A percentile compares a stretch with the other conserved stretches of the same genome.
Evolutionary conservation across 2,888 invertebrate genomes (phyloP).

Genomic region (Thera obeliscata): DNA sequence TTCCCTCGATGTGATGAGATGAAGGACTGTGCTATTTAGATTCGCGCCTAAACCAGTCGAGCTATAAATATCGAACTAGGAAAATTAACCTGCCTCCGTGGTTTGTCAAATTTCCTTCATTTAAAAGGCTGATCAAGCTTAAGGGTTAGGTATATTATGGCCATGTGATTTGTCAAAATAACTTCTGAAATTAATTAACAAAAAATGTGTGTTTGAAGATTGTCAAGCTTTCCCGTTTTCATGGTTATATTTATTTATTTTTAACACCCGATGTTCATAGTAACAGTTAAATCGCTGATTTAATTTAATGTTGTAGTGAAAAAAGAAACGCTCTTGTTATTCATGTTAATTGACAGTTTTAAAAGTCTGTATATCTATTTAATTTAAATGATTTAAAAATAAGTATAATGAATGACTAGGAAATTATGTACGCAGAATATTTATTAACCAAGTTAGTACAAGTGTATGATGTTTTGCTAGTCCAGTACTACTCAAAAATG

Average conservation of each 20-base stretch:
- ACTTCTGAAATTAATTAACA: not conserved
- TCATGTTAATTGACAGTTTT: constrained; percentile 4
- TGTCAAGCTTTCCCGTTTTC: constrained; percentile 7
- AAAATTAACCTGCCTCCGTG: not conserved
- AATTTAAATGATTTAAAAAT: constrained; percentile 18
- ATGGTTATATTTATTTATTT: constrained; percentile 15
- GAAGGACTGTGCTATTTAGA: not conserved
- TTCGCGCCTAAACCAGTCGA: constrained; percentile 4
- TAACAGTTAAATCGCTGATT: constrained; percentile 7
- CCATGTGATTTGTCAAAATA: not conserved
- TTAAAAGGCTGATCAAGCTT: not conserved
- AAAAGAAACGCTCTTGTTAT: constrained; percentile 1
- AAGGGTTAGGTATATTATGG: not conserved
- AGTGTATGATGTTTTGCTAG: constrained; percentile 25
- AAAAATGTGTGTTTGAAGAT: constrained; percentile 1
- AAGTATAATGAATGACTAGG: constrained; percentile 10
- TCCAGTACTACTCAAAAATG: constrained; percentile 28
- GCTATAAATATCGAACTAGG: not conserved
- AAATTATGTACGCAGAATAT: constrained; percentile 18
- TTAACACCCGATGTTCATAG: constrained; percentile 5
- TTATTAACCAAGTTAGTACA: constrained; percentile 23
- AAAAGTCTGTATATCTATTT: constrained; percentile 7
- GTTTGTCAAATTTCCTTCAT: not conserved
- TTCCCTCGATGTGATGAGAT: constrained; percentile 6
- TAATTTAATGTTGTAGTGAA: constrained; percentile 18